Evolutionary conservation across 2,888 invertebrate species (phyloP).

Genomic region (Cremastinae sp.): DNA sequence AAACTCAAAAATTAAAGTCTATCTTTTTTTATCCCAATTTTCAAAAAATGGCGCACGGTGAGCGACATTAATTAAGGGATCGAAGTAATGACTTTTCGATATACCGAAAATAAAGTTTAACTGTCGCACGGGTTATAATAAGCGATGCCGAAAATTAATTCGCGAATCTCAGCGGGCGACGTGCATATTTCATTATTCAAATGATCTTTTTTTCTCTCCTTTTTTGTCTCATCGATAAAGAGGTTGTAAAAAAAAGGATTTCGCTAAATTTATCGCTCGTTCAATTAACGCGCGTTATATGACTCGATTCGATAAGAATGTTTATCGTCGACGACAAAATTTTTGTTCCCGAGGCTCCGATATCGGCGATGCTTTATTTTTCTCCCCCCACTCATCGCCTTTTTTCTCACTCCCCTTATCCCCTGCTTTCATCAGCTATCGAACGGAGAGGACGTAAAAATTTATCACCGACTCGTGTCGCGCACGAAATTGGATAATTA

Average conservation of each 20-base stretch:
- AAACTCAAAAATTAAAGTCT: too few relatives aligned
- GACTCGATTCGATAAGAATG: constrained; percentile 11
- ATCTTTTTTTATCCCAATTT: too few relatives aligned
- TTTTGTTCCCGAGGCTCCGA: constrained; percentile 1
- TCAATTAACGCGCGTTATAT: not conserved
- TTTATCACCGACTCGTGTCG: not conserved
- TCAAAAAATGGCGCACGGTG: too few relatives aligned
- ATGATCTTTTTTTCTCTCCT: too few relatives aligned
- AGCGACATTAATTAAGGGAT: too few relatives aligned
- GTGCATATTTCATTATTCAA: constrained; percentile 15
- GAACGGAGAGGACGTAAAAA: constrained; percentile 3
- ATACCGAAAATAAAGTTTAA: too few relatives aligned
- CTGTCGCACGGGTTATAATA: too few relatives aligned
- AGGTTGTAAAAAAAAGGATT: constrained; percentile 8
- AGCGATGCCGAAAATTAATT: too few relatives aligned
- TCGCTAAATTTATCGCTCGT: not conserved
- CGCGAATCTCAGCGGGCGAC: too few relatives aligned
- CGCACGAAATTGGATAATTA: constrained; percentile 25
- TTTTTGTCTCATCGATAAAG: constrained; percentile 16
- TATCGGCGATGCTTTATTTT: not conserved
- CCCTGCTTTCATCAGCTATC: not conserved
- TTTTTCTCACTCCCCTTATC: too few relatives aligned
- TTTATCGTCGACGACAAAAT: not conserved
- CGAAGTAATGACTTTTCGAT: too few relatives aligned
- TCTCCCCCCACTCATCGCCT: too few relatives aligned